Percentiles rank a stretch among this genome's conserved stretches.
Conservation (phyloP, 1,140 invertebrate species). For the Drosophila prosaltans region DNA sequence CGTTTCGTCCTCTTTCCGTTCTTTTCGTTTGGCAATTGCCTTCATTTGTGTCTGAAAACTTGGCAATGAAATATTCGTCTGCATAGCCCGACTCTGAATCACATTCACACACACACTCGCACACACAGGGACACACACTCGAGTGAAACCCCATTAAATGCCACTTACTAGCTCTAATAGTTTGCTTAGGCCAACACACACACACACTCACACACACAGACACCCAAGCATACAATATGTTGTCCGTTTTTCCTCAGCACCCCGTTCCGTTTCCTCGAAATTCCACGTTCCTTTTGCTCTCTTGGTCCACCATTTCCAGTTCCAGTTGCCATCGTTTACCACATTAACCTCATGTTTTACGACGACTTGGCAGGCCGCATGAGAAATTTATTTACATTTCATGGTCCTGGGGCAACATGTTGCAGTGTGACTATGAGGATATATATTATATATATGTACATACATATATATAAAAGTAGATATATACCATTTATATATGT, state of each 20-base stretch:
- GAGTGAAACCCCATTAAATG: slow-evolving; percentile 68
- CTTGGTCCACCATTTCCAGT: slow-evolving; percentile 5
- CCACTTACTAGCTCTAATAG: slow-evolving; percentile 75
- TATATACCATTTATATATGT: slow-evolving; percentile 6
- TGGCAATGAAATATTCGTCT: slow-evolving; percentile 63
- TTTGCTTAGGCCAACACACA: slow-evolving; percentile 55
- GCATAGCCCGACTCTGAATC: slow-evolving; percentile 29
- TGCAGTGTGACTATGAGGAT: slow-evolving; percentile 51
- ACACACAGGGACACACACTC: slow-evolving; percentile 10
- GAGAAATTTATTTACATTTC: slow-evolving; percentile 81
- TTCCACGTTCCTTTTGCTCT: not conserved
- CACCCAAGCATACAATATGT: slow-evolving; percentile 54
- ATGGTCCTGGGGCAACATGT: slow-evolving; percentile 72
- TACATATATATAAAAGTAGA: slow-evolving; percentile 9
- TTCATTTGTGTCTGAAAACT: slow-evolving; percentile 39
- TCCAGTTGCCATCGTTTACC: slow-evolving; percentile 64
- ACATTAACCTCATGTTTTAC: slow-evolving; percentile 81
- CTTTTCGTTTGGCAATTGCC: slow-evolving; percentile 15
- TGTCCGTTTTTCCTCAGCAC: slow-evolving; percentile 9
- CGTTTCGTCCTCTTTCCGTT: not conserved
- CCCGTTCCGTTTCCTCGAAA: not conserved
- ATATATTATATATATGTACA: slow-evolving; percentile 24
- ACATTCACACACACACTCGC: slow-evolving; percentile 6
- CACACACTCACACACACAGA: not conserved
- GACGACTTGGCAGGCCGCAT: slow-evolving; percentile 76